phyloP scores from a whole-genome alignment of 2,797 vertebrate species.

The Poeciliopsis infans region DNA sequence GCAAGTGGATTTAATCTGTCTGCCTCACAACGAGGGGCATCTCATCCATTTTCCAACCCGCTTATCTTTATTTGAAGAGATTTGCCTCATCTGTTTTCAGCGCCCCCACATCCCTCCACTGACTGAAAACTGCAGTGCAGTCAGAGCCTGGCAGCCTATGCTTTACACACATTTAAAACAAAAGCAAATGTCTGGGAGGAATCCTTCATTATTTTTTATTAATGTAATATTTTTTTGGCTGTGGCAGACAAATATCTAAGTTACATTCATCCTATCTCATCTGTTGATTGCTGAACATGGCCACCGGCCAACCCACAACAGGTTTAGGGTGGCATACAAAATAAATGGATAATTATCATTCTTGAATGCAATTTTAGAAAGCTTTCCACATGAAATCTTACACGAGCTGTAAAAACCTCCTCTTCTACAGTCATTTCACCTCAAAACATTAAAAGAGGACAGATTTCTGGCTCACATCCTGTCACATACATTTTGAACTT shows the following conservation, averaged over 20 bases:
- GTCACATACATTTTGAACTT: background rate
- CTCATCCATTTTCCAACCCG: slow-evolving; percentile 25
- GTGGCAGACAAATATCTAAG: background rate
- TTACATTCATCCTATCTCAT: background rate
- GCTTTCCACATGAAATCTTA: background rate
- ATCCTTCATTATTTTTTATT: background rate
- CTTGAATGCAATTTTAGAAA: background rate
- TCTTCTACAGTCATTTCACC: background rate
- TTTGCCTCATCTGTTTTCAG: slow-evolving; percentile 31
- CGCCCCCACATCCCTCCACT: background rate
- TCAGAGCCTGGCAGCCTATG: slow-evolving; percentile 23
- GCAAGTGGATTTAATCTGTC: slow-evolving; percentile 32
- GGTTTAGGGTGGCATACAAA: background rate
- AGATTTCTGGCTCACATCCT: background rate
- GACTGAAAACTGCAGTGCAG: slow-evolving; percentile 10
- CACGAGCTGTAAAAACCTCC: background rate
- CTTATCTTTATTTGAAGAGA: slow-evolving; percentile 50
- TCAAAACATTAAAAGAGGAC: background rate
- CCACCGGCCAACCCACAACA: background rate
- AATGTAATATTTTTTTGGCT: background rate
- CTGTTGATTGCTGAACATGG: background rate
- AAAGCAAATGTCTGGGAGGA: background rate
- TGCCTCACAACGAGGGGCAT: slow-evolving; percentile 36
- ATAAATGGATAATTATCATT: background rate
- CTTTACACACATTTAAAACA: slow-evolving; percentile 2